phyloP scores from a whole-genome alignment of 2,888 invertebrate species.

The Ormyrus rosae region DNA sequence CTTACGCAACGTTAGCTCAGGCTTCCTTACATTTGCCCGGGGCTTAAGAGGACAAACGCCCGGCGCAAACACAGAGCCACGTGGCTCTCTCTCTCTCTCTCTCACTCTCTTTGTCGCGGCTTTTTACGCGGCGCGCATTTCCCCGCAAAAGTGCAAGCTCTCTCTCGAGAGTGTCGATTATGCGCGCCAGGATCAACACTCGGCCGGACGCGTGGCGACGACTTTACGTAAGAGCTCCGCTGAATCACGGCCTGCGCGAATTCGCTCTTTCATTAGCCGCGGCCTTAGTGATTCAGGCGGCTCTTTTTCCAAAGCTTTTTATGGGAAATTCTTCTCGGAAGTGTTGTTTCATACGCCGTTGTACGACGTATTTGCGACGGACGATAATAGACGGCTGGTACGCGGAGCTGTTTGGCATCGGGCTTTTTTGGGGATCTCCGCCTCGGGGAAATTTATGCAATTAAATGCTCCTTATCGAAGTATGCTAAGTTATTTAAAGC shows the following conservation, averaged over 20 bases:
- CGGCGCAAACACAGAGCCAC: conserved; percentile 21
- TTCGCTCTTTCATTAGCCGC: conserved; percentile 38
- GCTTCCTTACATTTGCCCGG: not conserved
- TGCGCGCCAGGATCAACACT: conserved; percentile 37
- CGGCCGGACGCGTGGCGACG: conserved; percentile 8
- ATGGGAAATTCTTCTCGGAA: conserved; percentile 27
- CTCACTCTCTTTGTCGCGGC: conserved; percentile 28
- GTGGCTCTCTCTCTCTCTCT: not conserved
- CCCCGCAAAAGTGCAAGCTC: conserved; percentile 18
- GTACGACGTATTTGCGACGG: too few species aligned
- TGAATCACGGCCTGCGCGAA: conserved; percentile 32
- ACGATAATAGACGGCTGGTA: too few species aligned
- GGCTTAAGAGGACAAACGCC: conserved; percentile 29
- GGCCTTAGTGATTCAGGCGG: conserved; percentile 26
- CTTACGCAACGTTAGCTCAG: conserved; percentile 30
- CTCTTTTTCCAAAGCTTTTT: conserved; percentile 33
- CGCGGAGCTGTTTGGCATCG: too few species aligned
- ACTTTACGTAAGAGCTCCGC: conserved; percentile 41
- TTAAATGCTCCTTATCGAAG: too few species aligned
- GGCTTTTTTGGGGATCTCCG: too few species aligned
- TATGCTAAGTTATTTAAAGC: too few species aligned
- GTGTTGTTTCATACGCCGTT: conserved; percentile 27
- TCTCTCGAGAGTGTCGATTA: conserved; percentile 34
- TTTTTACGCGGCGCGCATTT: conserved; percentile 19
- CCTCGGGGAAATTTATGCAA: too few species aligned